Evolutionary conservation across 2,113 vertebrate genomes (phyloP).

Genomic region (Delphinus delphis): DNA sequence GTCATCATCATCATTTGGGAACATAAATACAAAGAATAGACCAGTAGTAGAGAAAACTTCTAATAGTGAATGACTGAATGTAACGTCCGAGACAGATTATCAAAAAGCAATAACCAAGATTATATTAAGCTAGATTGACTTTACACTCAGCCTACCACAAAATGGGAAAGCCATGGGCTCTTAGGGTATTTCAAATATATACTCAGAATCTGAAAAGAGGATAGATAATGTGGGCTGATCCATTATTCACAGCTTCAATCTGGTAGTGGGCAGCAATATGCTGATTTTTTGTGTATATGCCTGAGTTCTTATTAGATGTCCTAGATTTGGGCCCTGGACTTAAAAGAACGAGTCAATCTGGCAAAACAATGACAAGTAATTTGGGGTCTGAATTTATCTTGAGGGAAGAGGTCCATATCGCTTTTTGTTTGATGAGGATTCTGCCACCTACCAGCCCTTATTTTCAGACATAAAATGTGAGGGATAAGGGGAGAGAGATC

Average conservation of each 20-base stretch:
- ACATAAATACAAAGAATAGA: background rate
- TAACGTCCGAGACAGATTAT: background rate
- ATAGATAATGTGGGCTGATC: background rate
- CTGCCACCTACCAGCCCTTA: background rate
- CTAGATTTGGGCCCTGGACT: background rate
- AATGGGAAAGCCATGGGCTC: background rate
- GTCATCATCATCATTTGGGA: background rate
- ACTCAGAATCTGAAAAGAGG: background rate
- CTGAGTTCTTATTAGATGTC: background rate
- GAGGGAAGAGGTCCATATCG: background rate
- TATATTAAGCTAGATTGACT: background rate
- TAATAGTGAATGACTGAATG: background rate
- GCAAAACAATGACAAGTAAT: background rate
- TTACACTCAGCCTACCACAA: background rate
- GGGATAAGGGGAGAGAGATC: background rate
- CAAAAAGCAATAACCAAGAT: background rate
- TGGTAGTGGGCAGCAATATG: background rate
- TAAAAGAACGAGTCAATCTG: background rate
- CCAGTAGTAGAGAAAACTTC: background rate
- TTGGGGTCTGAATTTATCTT: background rate
- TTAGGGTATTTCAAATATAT: background rate
- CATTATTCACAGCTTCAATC: background rate
- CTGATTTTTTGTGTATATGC: background rate
- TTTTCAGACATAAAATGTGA: constrained; percentile 32
- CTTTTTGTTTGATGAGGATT: background rate